These are phyloP conservation scores for Drosophila mimica DNA, from an alignment of 2,888 invertebrate species.

Conservation along the genomic window DNA sequence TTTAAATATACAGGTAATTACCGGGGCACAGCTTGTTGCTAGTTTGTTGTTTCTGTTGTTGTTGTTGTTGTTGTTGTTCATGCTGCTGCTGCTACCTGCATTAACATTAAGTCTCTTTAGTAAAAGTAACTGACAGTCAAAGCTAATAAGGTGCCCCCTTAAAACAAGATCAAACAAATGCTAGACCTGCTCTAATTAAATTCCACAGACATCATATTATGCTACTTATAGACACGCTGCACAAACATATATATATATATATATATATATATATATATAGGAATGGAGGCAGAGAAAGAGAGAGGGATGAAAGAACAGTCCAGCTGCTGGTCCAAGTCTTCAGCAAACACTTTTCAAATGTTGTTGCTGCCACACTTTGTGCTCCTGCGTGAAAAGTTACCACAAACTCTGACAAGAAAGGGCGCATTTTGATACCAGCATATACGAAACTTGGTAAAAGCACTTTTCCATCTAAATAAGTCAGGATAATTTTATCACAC, in stretches of 20 bases:
- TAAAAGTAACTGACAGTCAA: slow-evolving; percentile 26
- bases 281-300: background rate
- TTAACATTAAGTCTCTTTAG: slow-evolving; percentile 28
- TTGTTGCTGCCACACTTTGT: slow-evolving; percentile 37
- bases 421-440: too few relatives aligned
- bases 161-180: slow-evolving; percentile 51
- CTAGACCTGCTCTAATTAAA: slow-evolving; percentile 62
- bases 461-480: background rate
- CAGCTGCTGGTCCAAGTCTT: slow-evolving; percentile 35
- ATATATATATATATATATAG: background rate
- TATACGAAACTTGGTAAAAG: background rate
- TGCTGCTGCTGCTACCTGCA: slow-evolving; percentile 24
- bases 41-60: slow-evolving; percentile 15
- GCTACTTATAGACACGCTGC: slow-evolving; percentile 14
- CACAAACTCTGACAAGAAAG: slow-evolving; percentile 20
- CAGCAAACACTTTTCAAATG: slow-evolving; percentile 63
- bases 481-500: background rate
- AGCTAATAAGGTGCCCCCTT: slow-evolving; percentile 15
- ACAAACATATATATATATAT: background rate
- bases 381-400: slow-evolving; percentile 28
- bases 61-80: slow-evolving; percentile 6
- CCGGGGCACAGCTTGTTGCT: slow-evolving; percentile 60
- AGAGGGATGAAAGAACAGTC: background rate
- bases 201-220: slow-evolving; percentile 50
- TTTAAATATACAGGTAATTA: slow-evolving; percentile 64